phyloP scores from a whole-genome alignment of 2,888 invertebrate genomes.

The Callimorpha dominula region DNA sequence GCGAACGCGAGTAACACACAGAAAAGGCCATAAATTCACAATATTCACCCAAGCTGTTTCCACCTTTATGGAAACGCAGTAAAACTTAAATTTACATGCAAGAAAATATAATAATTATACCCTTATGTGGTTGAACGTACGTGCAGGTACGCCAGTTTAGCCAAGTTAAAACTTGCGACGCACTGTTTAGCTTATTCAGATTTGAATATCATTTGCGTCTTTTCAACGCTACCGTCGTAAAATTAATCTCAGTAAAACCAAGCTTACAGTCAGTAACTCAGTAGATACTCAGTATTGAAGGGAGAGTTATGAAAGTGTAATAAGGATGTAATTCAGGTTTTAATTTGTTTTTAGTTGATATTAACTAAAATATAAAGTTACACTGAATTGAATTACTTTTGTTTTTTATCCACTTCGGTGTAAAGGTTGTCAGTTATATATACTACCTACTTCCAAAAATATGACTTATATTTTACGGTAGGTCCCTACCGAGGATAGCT shows the following conservation, averaged over 20 bases:
- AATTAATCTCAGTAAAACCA: conserved; percentile 44
- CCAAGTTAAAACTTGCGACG: conserved; percentile 48
- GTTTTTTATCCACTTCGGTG: not conserved
- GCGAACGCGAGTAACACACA: conserved; percentile 45
- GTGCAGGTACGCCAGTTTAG: conserved; percentile 56
- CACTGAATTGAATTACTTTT: not conserved
- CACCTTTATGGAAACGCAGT: conserved; percentile 41
- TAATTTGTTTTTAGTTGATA: conserved; percentile 9
- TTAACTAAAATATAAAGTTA: not conserved
- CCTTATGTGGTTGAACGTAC: conserved; percentile 46
- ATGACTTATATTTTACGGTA: too few relatives aligned
- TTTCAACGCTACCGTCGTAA: conserved; percentile 38
- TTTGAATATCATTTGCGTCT: conserved; percentile 51
- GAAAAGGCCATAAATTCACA: conserved; percentile 41
- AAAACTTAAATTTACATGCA: conserved; percentile 42
- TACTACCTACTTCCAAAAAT: too few relatives aligned
- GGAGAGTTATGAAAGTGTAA: conserved; percentile 9
- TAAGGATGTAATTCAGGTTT: conserved; percentile 20
- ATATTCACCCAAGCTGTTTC: conserved; percentile 34
- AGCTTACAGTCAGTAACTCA: not conserved
- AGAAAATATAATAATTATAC: conserved; percentile 44
- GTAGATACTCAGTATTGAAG: not conserved
- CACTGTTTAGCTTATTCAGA: conserved; percentile 54
- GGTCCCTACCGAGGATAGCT: not conserved
- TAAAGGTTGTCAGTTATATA: not conserved